These are phyloP conservation scores for Luehdorfia chinensis DNA, from an alignment of 1,140 invertebrate genomes.

Conservation along the genomic window DNA sequence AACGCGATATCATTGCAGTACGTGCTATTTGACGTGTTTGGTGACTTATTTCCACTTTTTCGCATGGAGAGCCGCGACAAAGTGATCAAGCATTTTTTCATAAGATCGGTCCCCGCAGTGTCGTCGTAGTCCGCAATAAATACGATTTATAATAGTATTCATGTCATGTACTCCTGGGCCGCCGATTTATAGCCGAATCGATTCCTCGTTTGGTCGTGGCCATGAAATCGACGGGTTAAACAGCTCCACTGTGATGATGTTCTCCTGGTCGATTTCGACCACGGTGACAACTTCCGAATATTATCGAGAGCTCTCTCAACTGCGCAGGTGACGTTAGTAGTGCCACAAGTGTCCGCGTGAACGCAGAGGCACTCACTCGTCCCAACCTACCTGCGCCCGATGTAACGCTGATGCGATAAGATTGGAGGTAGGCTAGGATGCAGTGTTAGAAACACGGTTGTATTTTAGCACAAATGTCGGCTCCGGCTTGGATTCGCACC, in stretches of 20 bases:
- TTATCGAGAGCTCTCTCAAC: not conserved
- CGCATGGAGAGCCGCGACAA: not conserved
- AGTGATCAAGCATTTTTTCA: conserved; percentile 7
- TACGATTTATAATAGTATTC: conserved; percentile 59
- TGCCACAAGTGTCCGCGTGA: too few species aligned
- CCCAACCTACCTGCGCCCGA: too few species aligned
- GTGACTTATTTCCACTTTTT: not conserved
- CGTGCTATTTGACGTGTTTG: not conserved
- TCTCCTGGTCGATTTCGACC: too few species aligned
- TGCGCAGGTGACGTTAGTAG: not conserved
- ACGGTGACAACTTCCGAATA: too few species aligned
- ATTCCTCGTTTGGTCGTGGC: conserved; percentile 45
- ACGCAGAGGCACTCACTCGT: too few species aligned
- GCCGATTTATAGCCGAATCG: conserved; percentile 58
- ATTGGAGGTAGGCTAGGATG: too few species aligned
- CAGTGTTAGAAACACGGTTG: too few species aligned
- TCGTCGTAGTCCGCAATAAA: conserved; percentile 50
- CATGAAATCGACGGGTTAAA: conserved; percentile 24
- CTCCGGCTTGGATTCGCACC: too few species aligned
- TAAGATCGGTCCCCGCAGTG: not conserved
- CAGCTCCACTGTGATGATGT: not conserved
- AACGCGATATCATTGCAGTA: not conserved
- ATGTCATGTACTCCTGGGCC: conserved; percentile 49
- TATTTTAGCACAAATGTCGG: too few species aligned
- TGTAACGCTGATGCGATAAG: too few species aligned